These are phyloP conservation scores for Pelodytes ibericus DNA, from an alignment of 2,797 vertebrate species.

Conservation along the genomic window DNA sequence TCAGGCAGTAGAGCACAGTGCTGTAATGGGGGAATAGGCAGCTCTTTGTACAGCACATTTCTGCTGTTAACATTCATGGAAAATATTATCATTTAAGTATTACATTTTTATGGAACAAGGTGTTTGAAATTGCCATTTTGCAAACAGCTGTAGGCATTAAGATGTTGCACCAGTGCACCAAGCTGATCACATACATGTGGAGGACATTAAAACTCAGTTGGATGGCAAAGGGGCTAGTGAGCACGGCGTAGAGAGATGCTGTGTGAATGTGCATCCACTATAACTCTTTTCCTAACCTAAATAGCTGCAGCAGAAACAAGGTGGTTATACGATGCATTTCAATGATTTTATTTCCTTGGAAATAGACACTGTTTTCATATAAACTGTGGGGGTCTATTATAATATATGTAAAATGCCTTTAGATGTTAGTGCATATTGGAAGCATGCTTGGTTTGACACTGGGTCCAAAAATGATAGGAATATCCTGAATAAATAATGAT, in stretches of 20 bases:
- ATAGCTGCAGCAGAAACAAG: constrained; percentile 65
- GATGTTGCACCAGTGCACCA: constrained; percentile 9
- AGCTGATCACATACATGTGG: constrained; percentile 28
- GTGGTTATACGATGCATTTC: constrained; percentile 67
- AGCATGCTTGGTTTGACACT: constrained; percentile 39
- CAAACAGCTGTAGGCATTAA: constrained; percentile 34
- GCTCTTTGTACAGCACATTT: constrained; percentile 16
- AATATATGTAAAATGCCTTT: constrained; percentile 60
- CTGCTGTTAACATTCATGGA: constrained; percentile 22
- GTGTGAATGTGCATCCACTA: constrained; percentile 23
- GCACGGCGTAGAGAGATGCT: background rate
- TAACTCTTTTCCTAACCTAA: constrained; percentile 59
- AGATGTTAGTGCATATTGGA: constrained; percentile 17
- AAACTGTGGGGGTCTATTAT: constrained; percentile 65
- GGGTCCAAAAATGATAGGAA: background rate
- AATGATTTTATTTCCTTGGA: constrained; percentile 67
- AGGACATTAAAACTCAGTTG: constrained; percentile 49
- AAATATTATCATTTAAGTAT: constrained; percentile 26
- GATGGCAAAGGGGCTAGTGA: constrained; percentile 10
- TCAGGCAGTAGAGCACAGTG: constrained; percentile 1
- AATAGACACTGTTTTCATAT: constrained; percentile 65
- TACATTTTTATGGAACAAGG: constrained; percentile 42
- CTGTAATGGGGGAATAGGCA: background rate
- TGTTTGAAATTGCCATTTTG: constrained; percentile 29
- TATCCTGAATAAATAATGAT: constrained; percentile 13